Evolutionary conservation across 1,140 invertebrate species (phyloP).

Genomic region (Lepidurus apus): DNA sequence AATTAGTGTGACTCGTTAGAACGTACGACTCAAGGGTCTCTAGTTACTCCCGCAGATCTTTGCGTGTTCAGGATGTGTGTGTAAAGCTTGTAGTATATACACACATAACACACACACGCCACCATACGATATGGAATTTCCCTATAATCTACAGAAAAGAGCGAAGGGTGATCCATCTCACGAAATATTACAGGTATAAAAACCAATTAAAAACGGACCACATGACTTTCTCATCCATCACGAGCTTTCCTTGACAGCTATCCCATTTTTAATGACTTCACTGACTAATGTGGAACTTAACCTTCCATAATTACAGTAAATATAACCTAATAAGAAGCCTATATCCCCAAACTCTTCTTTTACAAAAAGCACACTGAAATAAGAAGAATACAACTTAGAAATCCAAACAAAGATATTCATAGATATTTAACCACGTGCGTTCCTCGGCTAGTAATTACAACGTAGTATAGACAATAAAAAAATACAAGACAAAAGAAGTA

Average conservation of each 20-base stretch:
- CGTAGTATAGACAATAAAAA: not conserved
- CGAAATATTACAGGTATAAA: constrained; percentile 15
- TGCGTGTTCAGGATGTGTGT: not conserved
- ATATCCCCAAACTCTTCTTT: too few species aligned
- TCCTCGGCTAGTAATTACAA: not conserved
- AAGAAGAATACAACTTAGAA: not conserved
- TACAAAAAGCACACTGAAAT: not conserved
- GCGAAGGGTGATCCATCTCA: constrained; percentile 4
- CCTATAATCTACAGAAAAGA: not conserved
- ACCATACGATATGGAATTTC: not conserved
- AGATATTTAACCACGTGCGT: not conserved
- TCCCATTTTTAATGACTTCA: not conserved
- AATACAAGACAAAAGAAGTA: not conserved
- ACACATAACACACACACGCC: not conserved
- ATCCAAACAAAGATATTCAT: not conserved
- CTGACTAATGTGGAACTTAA: not conserved
- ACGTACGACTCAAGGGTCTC: not conserved
- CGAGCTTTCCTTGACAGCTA: not conserved
- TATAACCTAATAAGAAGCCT: not conserved
- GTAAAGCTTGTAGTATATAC: not conserved
- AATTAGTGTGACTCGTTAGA: constrained; percentile 2
- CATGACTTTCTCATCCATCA: constrained; percentile 15
- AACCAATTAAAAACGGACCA: constrained; percentile 19
- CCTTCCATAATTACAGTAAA: not conserved
- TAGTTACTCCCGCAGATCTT: not conserved